Conservation (phyloP, 2,888 invertebrate species). For the Dusona sp. region DNA sequence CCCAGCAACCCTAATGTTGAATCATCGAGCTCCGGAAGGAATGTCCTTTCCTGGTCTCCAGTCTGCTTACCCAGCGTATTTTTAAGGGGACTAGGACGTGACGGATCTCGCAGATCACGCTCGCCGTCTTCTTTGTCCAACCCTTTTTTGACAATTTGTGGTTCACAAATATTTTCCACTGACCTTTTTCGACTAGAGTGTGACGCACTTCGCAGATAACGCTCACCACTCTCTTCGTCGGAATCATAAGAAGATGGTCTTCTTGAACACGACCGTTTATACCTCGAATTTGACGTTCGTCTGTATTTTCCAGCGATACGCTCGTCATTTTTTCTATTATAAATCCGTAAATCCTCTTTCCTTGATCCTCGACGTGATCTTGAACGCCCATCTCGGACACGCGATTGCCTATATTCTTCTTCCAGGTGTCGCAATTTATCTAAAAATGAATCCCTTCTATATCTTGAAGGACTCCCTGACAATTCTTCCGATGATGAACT, state of each 20-base stretch:
- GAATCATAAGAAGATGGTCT: not conserved
- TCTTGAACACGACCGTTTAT: conserved; percentile 3
- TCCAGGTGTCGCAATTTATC: no score
- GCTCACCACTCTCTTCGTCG: no score
- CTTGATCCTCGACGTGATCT: no score
- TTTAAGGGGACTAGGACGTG: conserved; percentile 17
- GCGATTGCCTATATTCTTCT: no score
- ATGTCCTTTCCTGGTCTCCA: not conserved
- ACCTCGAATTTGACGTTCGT: conserved; percentile 61
- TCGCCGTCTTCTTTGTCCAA: conserved; percentile 49
- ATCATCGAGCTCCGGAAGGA: conserved; percentile 42
- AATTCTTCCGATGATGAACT: no score
- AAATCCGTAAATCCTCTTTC: no score
- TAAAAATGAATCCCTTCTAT: no score
- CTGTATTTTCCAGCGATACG: conserved; percentile 58
- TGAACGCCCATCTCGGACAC: no score
- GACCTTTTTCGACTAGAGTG: conserved; percentile 17
- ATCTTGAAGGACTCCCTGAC: no score
- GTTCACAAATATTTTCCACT: no score
- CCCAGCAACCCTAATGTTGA: conserved; percentile 57
- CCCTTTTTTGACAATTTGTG: no score
- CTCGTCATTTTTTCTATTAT: conserved; percentile 53
- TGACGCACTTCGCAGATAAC: no score
- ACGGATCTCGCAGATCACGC: conserved; percentile 37
- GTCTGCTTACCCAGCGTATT: conserved; percentile 31